These are phyloP conservation scores for Esox niger DNA, from an alignment of 2,113 vertebrate genomes.

Conservation along the genomic window DNA sequence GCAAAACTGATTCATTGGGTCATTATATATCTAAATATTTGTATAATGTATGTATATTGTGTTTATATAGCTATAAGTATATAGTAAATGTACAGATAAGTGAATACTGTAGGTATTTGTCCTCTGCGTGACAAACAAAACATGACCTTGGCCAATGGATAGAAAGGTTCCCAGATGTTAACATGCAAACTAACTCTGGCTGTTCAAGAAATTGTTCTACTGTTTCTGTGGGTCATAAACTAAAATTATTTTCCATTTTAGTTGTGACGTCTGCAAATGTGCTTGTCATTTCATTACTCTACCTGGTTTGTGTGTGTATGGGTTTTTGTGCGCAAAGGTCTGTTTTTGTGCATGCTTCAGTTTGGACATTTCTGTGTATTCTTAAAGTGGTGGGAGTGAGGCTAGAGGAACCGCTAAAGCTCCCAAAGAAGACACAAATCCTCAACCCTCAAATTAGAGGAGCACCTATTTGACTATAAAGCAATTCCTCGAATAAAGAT, in stretches of 20 bases:
- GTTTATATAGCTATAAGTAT: too few species aligned
- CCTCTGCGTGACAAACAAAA: neutral
- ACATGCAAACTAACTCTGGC: neutral
- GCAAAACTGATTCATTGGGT: too few species aligned
- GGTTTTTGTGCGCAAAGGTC: too few species aligned
- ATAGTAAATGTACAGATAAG: too few species aligned
- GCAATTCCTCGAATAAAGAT: conserved; percentile 59
- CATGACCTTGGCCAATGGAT: conserved; percentile 26
- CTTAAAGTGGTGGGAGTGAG: conserved; percentile 4
- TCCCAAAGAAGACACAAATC: conserved; percentile 21
- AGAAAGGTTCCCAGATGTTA: conserved; percentile 19
- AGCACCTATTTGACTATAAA: conserved; percentile 63
- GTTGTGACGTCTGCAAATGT: too few species aligned
- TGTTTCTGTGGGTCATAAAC: neutral
- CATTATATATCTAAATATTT: too few species aligned
- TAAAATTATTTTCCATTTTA: too few species aligned
- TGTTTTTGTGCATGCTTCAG: neutral
- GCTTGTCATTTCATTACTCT: too few species aligned
- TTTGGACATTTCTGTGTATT: neutral
- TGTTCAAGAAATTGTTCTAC: conserved; percentile 6
- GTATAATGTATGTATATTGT: too few species aligned
- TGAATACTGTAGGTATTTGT: too few species aligned
- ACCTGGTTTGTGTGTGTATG: too few species aligned
- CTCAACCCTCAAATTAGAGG: conserved; percentile 49
- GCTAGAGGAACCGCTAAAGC: conserved; percentile 6